Conservation (phyloP, 2,113 vertebrate genomes). For the Eretmochelys imbricata region DNA sequence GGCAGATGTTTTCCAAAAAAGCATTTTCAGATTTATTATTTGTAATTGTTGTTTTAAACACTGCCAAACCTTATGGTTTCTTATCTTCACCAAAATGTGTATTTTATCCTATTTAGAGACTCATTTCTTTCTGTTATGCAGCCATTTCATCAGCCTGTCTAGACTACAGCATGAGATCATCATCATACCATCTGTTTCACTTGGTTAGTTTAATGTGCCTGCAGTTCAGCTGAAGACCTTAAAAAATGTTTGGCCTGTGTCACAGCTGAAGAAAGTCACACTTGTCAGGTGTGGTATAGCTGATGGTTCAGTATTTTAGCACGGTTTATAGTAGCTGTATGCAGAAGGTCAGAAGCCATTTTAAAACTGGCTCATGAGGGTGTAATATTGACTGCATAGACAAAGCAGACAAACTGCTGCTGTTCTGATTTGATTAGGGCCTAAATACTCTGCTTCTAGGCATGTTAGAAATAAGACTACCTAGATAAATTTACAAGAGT, state of each 20-base stretch:
- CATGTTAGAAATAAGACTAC: neutral
- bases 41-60: neutral
- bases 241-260: neutral
- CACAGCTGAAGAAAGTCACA: neutral
- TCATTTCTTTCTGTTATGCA: constrained; percentile 2
- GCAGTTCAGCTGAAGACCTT: neutral
- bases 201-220: constrained; percentile 18
- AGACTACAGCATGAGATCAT: constrained; percentile 53
- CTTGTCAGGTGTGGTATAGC: neutral
- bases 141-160: constrained; percentile 42
- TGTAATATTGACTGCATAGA: neutral
- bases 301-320: neutral
- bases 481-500: neutral
- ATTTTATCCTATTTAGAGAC: neutral
- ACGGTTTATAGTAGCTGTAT: neutral
- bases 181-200: constrained; percentile 17
- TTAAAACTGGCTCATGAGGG: neutral
- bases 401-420: neutral
- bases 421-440: neutral
- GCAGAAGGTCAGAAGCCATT: neutral
- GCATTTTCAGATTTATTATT: neutral
- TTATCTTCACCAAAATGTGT: constrained; percentile 3
- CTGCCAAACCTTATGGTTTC: neutral
- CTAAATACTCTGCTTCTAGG: neutral
- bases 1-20: neutral